Percentiles rank a stretch among this genome's conserved stretches.
Evolutionary conservation across 2,113 vertebrate genomes (phyloP).

Genomic region (Xyrauchen texanus): DNA sequence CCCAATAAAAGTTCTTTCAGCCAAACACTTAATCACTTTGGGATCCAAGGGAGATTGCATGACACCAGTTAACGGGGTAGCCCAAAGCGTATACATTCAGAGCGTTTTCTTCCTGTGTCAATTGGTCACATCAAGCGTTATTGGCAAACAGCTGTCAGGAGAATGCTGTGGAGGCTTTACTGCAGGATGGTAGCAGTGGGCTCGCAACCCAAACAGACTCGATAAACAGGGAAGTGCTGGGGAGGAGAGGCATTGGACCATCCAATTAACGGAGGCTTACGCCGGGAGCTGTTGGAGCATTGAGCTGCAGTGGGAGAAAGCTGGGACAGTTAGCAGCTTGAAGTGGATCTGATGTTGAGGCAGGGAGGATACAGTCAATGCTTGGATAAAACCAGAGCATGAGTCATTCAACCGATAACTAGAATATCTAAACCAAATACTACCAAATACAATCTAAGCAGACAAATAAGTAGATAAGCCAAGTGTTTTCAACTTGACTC

Average conservation of each 20-base stretch:
- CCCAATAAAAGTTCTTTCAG: too few species aligned
- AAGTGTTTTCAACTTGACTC: too few species aligned
- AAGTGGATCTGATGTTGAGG: slow-evolving; percentile 23
- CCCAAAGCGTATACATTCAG: neutral
- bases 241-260: slow-evolving; percentile 24
- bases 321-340: slow-evolving; percentile 18
- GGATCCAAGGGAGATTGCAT: too few species aligned
- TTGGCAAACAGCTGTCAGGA: slow-evolving; percentile 40
- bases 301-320: slow-evolving; percentile 3
- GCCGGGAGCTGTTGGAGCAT: slow-evolving; percentile 20
- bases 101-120: neutral
- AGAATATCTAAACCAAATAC: slow-evolving; percentile 6
- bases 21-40: too few species aligned
- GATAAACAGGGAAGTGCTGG: neutral
- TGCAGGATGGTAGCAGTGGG: slow-evolving; percentile 28
- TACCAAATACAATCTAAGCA: neutral
- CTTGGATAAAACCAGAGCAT: neutral
- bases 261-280: slow-evolving; percentile 50
- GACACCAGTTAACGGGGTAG: slow-evolving; percentile 6
- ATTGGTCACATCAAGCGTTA: slow-evolving; percentile 31
- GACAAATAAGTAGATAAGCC: too few species aligned
- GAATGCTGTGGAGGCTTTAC: slow-evolving; percentile 14
- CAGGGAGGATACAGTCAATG: neutral
- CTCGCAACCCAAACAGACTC: slow-evolving; percentile 14
- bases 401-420: slow-evolving; percentile 34